phyloP scores from a whole-genome alignment of 2,113 vertebrate genomes.

The Mugil cephalus region DNA sequence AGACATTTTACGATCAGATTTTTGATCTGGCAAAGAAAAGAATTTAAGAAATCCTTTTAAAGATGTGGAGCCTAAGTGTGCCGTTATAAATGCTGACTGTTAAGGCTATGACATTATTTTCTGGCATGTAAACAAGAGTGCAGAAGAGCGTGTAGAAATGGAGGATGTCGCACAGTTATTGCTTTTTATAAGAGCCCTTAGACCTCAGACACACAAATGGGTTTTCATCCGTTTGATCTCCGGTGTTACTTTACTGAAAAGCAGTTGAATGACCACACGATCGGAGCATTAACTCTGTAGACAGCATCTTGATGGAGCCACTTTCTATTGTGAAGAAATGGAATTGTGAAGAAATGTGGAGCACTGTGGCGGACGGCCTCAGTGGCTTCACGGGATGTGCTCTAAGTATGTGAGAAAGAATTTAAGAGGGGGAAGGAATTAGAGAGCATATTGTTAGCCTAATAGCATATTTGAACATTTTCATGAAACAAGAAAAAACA shows the following conservation, averaged over 20 bases:
- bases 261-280: background rate
- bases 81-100: background rate
- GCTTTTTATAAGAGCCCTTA: background rate
- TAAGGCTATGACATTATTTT: background rate
- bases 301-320: background rate
- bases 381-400: constrained; percentile 2
- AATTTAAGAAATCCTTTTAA: background rate
- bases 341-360: constrained; percentile 19
- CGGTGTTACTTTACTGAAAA: background rate
- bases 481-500: too few species aligned
- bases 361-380: background rate
- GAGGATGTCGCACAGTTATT: background rate
- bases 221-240: background rate
- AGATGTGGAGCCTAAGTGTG: background rate
- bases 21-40: background rate
- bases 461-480: too few species aligned
- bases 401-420: background rate
- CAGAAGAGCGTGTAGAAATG: background rate
- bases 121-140: background rate
- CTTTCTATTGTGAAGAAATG: background rate
- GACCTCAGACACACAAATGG: constrained; percentile 1
- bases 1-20: too few species aligned
- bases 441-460: background rate
- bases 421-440: background rate
- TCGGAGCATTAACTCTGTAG: background rate